Evolutionary conservation across 2,888 invertebrate genomes (phyloP).

Genomic region (Drosophila mercatorum): DNA sequence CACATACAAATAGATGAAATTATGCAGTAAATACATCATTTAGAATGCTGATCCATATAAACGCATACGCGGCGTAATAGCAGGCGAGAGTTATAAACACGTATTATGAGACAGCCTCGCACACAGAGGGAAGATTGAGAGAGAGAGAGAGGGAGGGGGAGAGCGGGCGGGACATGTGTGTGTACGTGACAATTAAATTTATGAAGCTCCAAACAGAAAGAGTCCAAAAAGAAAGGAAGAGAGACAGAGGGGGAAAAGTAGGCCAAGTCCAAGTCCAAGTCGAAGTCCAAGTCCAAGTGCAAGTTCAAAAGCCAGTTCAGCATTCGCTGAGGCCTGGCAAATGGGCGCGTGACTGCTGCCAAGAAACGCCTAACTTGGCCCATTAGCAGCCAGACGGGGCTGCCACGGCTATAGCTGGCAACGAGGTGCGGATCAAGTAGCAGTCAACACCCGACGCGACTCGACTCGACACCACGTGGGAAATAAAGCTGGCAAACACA

Average conservation of each 20-base stretch:
- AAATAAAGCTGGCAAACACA: constrained; percentile 13
- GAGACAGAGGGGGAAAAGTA: not conserved
- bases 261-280: constrained; percentile 17
- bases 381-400: constrained; percentile 49
- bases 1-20: constrained; percentile 69
- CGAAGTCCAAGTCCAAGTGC: constrained; percentile 13
- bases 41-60: constrained; percentile 47
- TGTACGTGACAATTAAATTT: constrained; percentile 78
- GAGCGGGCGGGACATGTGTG: constrained; percentile 4
- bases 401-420: not conserved
- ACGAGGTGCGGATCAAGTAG: constrained; percentile 31
- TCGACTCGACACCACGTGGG: constrained; percentile 15
- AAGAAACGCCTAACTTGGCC: constrained; percentile 51
- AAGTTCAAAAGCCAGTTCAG: constrained; percentile 53
- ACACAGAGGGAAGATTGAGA: not conserved
- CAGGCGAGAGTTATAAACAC: constrained; percentile 67
- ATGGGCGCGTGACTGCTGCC: constrained; percentile 61
- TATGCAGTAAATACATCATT: constrained; percentile 72
- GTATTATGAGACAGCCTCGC: constrained; percentile 50
- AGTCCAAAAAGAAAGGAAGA: not conserved
- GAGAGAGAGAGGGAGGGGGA: not conserved
- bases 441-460: constrained; percentile 5
- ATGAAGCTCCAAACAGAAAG: constrained; percentile 55
- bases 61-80: constrained; percentile 62
- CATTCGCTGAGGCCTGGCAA: constrained; percentile 32